Evolutionary conservation across 2,888 invertebrate genomes (phyloP), one percentile per base, ranked within the genome.

Genomic region (Selenia dentaria): DNA sequence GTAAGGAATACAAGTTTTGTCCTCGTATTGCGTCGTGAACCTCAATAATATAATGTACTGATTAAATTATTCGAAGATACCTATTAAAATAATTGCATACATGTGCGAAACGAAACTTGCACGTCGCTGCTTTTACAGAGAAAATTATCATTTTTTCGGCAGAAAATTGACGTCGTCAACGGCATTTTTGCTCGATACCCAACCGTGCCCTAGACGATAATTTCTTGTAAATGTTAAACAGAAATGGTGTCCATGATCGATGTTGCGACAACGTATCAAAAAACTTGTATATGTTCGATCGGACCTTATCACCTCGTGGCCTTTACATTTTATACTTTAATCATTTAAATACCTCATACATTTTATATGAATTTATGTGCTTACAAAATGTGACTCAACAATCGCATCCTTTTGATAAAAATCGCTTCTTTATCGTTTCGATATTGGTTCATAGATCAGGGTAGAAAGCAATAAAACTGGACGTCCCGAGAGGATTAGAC

Each of bases 401-500:
- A 72, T 76, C 64, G 70, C 72, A 74, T 74, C 72, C 75, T 73
- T 81, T 75, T 64, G 57, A 73, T 67, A 73, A 54, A n/a, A 59
- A 59, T 74, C 70, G 73, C 65, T 74, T 82, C 83, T 80, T 75
- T 79, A 74, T 67, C 9, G 25, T 4, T 25, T 67, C 76, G 73
- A 82, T 87, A 88, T 84, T 83, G 79, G 65, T 56, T 74, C 74
- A 74, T 86, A 81, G 66, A 84, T 88, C 87, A 88, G 80, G 79
- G 76, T 71, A 72, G 74, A 78, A 75, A 61, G 83, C 81, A 89
- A 89, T 89, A 89, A 89, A 85, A 87, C 83, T 82, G 74, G 82
- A 78, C 70, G 77, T 80, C 84, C 87, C 83, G 58, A 65, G 70
- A 74, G 86, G 86, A 87, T 89, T 86, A 86, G 78, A 74, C 70